phyloP scores from a whole-genome alignment of 2,113 vertebrate genomes.

The Phyllopteryx taeniolatus region DNA sequence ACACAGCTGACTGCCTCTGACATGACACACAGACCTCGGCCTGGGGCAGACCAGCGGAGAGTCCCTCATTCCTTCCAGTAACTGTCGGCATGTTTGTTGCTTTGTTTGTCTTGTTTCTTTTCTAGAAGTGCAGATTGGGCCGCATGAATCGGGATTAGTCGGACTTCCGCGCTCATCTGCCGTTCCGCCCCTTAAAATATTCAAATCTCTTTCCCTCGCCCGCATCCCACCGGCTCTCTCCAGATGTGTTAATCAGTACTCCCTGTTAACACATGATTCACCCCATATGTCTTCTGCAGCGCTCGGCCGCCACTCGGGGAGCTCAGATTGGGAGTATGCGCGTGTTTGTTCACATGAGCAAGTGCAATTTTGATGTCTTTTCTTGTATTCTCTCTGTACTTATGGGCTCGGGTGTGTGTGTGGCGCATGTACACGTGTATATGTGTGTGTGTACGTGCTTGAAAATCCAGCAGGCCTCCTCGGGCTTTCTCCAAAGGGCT shows the following conservation, averaged over 20 bases:
- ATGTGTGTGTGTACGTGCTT: constrained; percentile 31
- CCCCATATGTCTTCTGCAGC: constrained; percentile 91
- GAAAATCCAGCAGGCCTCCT: constrained; percentile 70
- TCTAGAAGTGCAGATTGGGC: constrained; percentile 20
- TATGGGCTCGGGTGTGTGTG: constrained; percentile 18
- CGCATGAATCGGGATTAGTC: constrained; percentile 31
- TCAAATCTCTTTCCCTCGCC: constrained; percentile 13
- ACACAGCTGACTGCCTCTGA: constrained; percentile 60
- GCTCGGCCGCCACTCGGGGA: constrained; percentile 66
- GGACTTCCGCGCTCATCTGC: constrained; percentile 18
- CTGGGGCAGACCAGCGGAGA: constrained; percentile 35
- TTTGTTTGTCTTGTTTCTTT: constrained; percentile 20
- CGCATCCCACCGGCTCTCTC: constrained; percentile 62
- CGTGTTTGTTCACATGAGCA: constrained; percentile 46
- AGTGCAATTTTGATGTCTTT: constrained; percentile 58
- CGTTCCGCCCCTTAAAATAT: constrained; percentile 11
- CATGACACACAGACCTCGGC: constrained; percentile 43
- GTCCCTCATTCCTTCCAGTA: constrained; percentile 36
- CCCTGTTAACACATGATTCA: constrained; percentile 89
- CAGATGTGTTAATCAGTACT: constrained; percentile 97
- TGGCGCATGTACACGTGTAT: background rate
- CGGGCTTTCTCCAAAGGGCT: constrained; percentile 75
- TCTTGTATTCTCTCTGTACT: constrained; percentile 34
- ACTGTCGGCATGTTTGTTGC: constrained; percentile 27
- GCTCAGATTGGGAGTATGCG: constrained; percentile 33